A percentile compares a stretch with the other conserved stretches of the same genome.
Conservation (phyloP, 2,888 invertebrate species). For the Drosophila atroscutellata region DNA sequence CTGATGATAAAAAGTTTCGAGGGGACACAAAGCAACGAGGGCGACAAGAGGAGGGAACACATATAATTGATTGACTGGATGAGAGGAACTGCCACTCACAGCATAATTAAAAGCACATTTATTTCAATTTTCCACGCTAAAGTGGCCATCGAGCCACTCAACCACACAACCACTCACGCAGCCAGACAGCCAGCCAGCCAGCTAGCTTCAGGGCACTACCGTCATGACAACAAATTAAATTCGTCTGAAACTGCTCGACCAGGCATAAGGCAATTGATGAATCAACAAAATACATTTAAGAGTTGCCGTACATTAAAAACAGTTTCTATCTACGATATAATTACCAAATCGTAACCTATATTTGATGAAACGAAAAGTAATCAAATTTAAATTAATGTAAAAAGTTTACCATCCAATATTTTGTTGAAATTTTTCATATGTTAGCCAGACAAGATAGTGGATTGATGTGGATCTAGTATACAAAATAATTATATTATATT, state of each 20-base stretch:
- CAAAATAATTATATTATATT: not conserved
- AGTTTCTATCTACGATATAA: not conserved
- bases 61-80: constrained; percentile 71
- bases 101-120: constrained; percentile 75
- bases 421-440: too few relatives aligned
- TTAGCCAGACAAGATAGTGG: too few relatives aligned
- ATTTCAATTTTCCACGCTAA: constrained; percentile 71
- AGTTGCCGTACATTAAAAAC: constrained; percentile 6
- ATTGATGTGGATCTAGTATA: too few relatives aligned
- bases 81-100: constrained; percentile 57
- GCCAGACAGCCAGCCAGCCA: constrained; percentile 3
- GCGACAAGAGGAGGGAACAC: constrained; percentile 29
- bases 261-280: constrained; percentile 54
- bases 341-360: not conserved
- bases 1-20: not conserved
- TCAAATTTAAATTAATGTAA: not conserved
- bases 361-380: not conserved
- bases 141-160: constrained; percentile 61
- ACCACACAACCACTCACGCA: constrained; percentile 17
- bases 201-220: constrained; percentile 23
- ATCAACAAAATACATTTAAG: constrained; percentile 23
- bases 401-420: too few relatives aligned
- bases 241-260: constrained; percentile 43
- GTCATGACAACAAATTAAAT: constrained; percentile 59
- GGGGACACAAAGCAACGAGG: constrained; percentile 2